Percentiles rank a stretch among this genome's conserved stretches.
Evolutionary conservation across 1,140 invertebrate species (phyloP).

Genomic region (Drosophila sechellia): DNA sequence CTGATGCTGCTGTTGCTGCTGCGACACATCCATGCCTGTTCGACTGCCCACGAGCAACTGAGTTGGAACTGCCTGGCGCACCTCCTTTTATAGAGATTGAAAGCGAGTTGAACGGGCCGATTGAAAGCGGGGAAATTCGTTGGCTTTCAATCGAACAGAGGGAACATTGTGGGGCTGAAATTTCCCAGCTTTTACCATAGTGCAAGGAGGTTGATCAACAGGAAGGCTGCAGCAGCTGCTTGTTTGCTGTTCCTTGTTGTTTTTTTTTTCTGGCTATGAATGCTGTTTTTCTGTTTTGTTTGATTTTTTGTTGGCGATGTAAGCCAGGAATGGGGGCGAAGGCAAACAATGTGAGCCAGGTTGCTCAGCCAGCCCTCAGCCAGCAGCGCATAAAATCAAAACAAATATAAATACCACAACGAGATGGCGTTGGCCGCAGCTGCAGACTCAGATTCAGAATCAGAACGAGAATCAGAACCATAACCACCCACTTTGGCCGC

Average conservation of each 20-base stretch:
- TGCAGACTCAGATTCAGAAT: neutral
- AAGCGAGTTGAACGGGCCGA: constrained; percentile 20
- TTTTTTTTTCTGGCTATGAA: neutral
- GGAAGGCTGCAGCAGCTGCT: constrained; percentile 2
- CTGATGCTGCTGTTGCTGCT: constrained; percentile 13
- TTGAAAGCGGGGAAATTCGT: constrained; percentile 8
- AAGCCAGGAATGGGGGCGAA: neutral
- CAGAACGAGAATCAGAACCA: neutral
- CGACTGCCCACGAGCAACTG: constrained; percentile 69
- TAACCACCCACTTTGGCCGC: neutral
- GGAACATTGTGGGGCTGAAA: neutral
- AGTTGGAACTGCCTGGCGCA: constrained; percentile 13
- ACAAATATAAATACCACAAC: constrained; percentile 61
- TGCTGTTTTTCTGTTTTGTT: neutral
- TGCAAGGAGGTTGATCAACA: constrained; percentile 24
- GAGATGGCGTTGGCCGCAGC: constrained; percentile 29
- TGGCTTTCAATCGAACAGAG: constrained; percentile 5
- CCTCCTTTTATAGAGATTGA: constrained; percentile 47
- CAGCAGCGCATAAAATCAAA: constrained; percentile 55
- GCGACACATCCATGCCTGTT: constrained; percentile 46
- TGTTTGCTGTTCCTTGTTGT: too few species aligned
- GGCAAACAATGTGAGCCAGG: constrained; percentile 12
- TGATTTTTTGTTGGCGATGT: constrained; percentile 5
- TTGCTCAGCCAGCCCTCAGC: constrained; percentile 6
- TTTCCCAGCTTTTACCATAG: constrained; percentile 31